These are phyloP conservation scores for Iguana delicatissima DNA, from an alignment of 2,797 vertebrate species.

Conservation along the genomic window DNA sequence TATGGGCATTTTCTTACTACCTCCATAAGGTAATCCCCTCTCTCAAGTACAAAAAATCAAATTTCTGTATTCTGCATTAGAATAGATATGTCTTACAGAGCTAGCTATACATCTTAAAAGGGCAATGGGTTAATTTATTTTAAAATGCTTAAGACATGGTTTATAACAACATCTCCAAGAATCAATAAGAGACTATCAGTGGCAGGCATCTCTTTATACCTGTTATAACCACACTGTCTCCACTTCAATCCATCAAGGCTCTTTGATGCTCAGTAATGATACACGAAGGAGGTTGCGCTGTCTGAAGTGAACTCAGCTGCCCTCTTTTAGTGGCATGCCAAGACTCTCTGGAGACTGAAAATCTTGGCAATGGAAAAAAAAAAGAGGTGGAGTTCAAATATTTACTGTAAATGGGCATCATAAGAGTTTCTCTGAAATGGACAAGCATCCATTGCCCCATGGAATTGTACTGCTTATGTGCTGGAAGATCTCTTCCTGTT, in stretches of 20 bases:
- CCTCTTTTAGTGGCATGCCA: slow-evolving; percentile 52
- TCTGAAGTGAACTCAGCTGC: slow-evolving; percentile 35
- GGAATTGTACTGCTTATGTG: rapidly evolving
- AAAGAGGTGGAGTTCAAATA: slow-evolving; percentile 49
- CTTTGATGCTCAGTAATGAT: slow-evolving; percentile 20
- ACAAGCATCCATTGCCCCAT: slow-evolving; percentile 35
- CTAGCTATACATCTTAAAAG: slow-evolving; percentile 60
- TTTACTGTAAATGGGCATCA: slow-evolving; percentile 59
- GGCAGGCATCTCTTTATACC: slow-evolving; percentile 37
- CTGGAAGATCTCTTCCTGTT: background rate
- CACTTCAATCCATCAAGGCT: slow-evolving; percentile 55
- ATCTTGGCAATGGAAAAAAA: slow-evolving; percentile 33
- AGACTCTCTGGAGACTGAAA: slow-evolving; percentile 46
- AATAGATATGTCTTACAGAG: slow-evolving; percentile 38
- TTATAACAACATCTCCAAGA: slow-evolving; percentile 54
- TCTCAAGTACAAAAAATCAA: background rate
- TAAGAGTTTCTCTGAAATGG: slow-evolving; percentile 55
- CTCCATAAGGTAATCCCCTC: background rate
- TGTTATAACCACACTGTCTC: slow-evolving; percentile 32
- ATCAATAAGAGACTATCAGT: slow-evolving; percentile 48
- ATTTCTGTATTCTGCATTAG: slow-evolving; percentile 21
- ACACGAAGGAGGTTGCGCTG: slow-evolving; percentile 26
- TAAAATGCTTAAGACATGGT: slow-evolving; percentile 44
- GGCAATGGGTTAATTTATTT: slow-evolving; percentile 42
- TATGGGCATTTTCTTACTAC: background rate